Evolutionary conservation across 2,888 invertebrate genomes (phyloP), one percentile per base, ranked within the genome.

Genomic region (Hypena proboscidalis): DNA sequence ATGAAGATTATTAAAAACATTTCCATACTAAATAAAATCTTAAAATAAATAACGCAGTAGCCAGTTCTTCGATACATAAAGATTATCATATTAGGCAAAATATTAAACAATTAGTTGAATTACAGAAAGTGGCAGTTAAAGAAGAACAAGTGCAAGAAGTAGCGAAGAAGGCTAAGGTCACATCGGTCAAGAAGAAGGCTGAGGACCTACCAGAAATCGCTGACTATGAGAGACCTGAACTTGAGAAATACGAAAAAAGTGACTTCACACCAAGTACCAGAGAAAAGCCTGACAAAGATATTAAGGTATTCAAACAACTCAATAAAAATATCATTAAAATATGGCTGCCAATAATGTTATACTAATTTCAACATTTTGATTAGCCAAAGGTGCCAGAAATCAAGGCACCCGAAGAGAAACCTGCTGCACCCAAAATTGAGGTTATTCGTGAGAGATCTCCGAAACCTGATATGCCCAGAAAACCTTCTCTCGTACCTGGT

Each of bases 401-500:
- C 61, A 94, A 94, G 66, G 93, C 94, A 30, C 94, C 94, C 0
- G 92, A 92, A 38, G 84, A 85, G 30, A 85, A 83, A 21, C 76
- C 72, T 4, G 93, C 93, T 30, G 94, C 96, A 45, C 97, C 97
- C 5, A 97, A 96, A 84, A 97, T 97, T 75, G 97, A 97, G 82
- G 96, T 97, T 17, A 95, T 95, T 61, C 94, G 94, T 48, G 97
- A 97, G 75, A 95, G 93, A 70, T 94, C 95, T 13, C 95, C 95
- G 1, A 89, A 92, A 63, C 89, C 89, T 22, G 94, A 94, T 55
- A 92, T 93, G 65, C 84, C 79, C 29, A 92, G 96, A 60, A 96
- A 97, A 77, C 92, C 95, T 11, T 97, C 97, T 0, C 81, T 96
- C 58, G 94, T 93, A 25, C 95, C 95, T 25, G 92, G 74, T 27